Evolutionary conservation across 2,113 vertebrate species (phyloP), one percentile per base, ranked within the genome.

Genomic region (Andinoacara biseriatus): DNA sequence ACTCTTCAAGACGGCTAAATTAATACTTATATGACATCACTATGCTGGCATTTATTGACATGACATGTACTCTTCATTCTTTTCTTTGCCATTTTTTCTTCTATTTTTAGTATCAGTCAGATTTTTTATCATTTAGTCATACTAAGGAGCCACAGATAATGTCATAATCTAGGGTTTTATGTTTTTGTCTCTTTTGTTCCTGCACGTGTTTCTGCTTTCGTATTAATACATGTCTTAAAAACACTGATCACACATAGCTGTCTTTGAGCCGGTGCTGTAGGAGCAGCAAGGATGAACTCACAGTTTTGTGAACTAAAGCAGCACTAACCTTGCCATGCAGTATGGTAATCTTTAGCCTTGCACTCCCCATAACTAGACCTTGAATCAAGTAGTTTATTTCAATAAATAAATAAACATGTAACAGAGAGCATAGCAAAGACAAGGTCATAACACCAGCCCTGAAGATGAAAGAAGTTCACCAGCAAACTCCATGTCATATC

Each of bases 351-450:
- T 58, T 62, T 52, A 86, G 82, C 87, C 87, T 92, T 91, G 81
- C 79, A 74, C 79, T 82, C 74, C 82, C 65, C 80, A 78, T 89
- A 86, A 90, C 81, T 77, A 90, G 90, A 89, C 90, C 92, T 94
- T 94, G 92, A 92, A 93, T 92, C 86, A 90, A 92, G 78, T 59
- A 75, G 83, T 90, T 93, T 85, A 93, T 94, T 93, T 94, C 83
- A 94, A 94, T 94, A 93, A 93, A 95, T 93, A 90, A 94, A 94
- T 91, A 94, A 95, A 93, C 91, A 94, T 92, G 86, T 57, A 76
- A 72, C n/a, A 72, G 57, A 80, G 83, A 82, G 80, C 60, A 67
- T 77, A 90, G 83, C 80, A 89, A 88, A 83, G 49, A 60, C 89
- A 94, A 93, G 87, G 84, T 90, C 89, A 90, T 35, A 58, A 40